These are phyloP conservation scores for Eurytoma californica DNA, from an alignment of 2,888 invertebrate genomes.

Conservation along the genomic window DNA sequence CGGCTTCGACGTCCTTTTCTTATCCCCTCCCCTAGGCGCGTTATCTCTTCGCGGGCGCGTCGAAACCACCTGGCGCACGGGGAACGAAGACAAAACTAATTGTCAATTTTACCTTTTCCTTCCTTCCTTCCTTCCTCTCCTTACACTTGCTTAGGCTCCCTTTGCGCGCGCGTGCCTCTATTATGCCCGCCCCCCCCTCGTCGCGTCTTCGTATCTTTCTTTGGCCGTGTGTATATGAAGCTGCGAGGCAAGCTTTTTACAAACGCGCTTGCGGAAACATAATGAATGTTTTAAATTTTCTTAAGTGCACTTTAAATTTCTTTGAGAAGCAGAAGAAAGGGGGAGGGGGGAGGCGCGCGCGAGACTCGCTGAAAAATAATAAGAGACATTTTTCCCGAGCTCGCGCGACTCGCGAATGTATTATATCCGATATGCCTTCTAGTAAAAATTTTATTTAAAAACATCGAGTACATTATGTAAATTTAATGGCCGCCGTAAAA, in stretches of 20 bases:
- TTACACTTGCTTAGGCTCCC: neutral
- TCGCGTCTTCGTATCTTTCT: constrained; percentile 1
- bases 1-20: constrained; percentile 46
- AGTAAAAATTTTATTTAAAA: constrained; percentile 19
- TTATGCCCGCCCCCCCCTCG: neutral
- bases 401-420: neutral
- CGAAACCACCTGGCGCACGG: constrained; percentile 64
- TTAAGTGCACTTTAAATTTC: constrained; percentile 43
- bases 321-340: constrained; percentile 6
- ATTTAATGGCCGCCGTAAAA: constrained; percentile 16
- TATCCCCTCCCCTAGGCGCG: constrained; percentile 53
- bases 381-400: constrained; percentile 21
- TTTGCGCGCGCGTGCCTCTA: too few species aligned
- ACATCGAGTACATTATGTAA: constrained; percentile 3
- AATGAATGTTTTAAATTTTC: constrained; percentile 49
- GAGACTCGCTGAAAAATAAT: constrained; percentile 29
- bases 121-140: constrained; percentile 12
- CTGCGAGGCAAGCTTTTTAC: constrained; percentile 25
- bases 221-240: constrained; percentile 16
- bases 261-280: constrained; percentile 34
- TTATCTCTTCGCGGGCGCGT: constrained; percentile 61
- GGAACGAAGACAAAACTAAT: constrained; percentile 61
- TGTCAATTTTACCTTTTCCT: constrained; percentile 56
- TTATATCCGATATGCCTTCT: neutral
- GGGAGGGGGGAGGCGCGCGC: neutral